Conservation (phyloP, 2,113 vertebrate genomes). For the Sitta europaea region DNA sequence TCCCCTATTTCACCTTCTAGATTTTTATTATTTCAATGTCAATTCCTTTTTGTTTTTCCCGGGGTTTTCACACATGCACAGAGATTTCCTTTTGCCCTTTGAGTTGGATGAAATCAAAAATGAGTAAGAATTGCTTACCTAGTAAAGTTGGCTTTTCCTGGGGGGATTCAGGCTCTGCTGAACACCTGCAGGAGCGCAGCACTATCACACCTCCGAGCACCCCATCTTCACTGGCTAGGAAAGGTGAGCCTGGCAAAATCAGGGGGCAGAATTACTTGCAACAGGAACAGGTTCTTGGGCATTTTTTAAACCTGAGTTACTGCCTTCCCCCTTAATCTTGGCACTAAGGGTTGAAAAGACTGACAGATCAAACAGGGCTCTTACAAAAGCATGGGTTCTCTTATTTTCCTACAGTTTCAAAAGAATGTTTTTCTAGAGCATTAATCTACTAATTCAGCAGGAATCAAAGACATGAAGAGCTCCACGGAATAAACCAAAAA, state of each 20-base stretch:
- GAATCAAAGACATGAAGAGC: too few species aligned
- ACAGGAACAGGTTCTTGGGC: not conserved
- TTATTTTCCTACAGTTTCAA: not conserved
- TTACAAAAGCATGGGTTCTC: not conserved
- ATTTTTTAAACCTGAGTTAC: not conserved
- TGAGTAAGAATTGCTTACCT: slow-evolving; percentile 72
- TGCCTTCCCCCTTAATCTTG: not conserved
- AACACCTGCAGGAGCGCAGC: slow-evolving; percentile 88
- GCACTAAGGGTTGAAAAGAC: not conserved
- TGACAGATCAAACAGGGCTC: not conserved
- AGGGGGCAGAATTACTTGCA: not conserved
- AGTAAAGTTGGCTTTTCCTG: slow-evolving; percentile 86
- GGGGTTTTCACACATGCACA: not conserved
- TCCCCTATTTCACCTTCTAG: not conserved
- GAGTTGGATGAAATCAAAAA: not conserved
- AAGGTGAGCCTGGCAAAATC: slow-evolving; percentile 86
- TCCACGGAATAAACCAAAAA: not conserved
- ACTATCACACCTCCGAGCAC: slow-evolving; percentile 96
- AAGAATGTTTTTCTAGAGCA: not conserved
- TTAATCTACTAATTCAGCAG: not conserved
- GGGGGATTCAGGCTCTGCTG: slow-evolving; percentile 78
- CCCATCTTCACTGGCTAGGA: slow-evolving; percentile 91
- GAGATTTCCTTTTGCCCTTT: not conserved
- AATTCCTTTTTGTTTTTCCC: not conserved
- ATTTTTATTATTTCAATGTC: not conserved